Base-by-base conservation (phyloP, 30 jellyfish, hydroid and myxozoan species). In the Sanderia malayensis region DNA sequence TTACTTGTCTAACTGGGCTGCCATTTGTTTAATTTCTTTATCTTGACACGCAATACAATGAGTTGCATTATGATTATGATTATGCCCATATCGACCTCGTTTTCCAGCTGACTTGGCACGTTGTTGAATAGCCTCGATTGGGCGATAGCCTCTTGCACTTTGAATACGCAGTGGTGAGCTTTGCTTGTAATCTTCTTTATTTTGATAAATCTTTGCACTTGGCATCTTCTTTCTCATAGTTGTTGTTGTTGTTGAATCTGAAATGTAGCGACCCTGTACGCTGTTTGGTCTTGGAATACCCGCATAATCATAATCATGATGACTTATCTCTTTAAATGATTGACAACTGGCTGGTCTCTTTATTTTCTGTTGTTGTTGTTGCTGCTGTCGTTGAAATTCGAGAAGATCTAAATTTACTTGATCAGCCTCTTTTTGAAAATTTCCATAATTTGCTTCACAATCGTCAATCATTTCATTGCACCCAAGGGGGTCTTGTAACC, bases 21-120 rank as follows among this genome's bases (percentile, higher is more conserved):
- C 84, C 75, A 82, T 70, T 20, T 31, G 11, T 27, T 65, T 47
- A 41, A 82, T 61, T 47, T 63, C 86, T 11, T 55, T 44, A 2
- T 71, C 86, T 19, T 58, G 73, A 30, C 94, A 82, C 11, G 74
- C 46, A 4, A 27, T 17, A 47, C 94, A 70, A n/a, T 32, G 71
- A 8, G 86, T 22, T 2, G 62, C 82, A 27, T 23, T 47, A 45
- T 67, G 81, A 30, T 24, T 57, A 58, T 79, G 87, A 28, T 11
- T 2, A 49, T 77, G 89, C 44, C 31, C 44, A 11, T 58, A 55
- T 22, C 19, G 52, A 17, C 29, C 27, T 11, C 65, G 26, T 2
- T 34, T 17, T 22, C 41, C 28, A 55, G 61, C 75, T 19, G 75
- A 49, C 19, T 33, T 28, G 2, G 33, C 70, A 4, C 70, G 37